Base-by-base conservation (phyloP, 2,888 invertebrate genomes). In the Dryadula phaetusa region DNA sequence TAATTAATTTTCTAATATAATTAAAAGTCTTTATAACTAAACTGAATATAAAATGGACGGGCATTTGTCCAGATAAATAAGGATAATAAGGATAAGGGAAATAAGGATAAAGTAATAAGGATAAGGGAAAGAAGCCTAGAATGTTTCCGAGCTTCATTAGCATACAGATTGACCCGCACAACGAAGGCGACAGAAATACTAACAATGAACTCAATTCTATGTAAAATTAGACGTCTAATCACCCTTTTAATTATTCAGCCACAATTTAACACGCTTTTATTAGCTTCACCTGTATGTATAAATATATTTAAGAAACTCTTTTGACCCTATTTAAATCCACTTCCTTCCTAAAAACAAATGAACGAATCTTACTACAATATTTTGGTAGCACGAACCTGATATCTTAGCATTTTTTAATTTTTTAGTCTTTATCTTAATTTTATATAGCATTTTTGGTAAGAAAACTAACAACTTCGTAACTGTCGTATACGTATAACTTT, bases 141-240 rank as follows among this genome's bases (percentile, higher is more conserved):
- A 79, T 79, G 72, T 73, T 74, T 75, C 66, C 72, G 74, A 64
- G 72, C 73, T 79, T 80, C 83, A 89, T 90, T 90, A 84, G 80
- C 90, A 90, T 90, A 88, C 86, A 90, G 83, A 90, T 89, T 89
- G 87, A 84, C 82, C 76, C 78, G 77, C 77, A 75, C 75, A 75
- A 70, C 71, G 73, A 75, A 77, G 78, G 74, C 80, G 77, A 82
- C 80, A 76, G 79, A 80, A 81, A 81, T 78, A 75, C 76, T 81
- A 75, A 79, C 82, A 83, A 84, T 81, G 79, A 83, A 82, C 75
- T 77, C 75, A 77, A 82, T 82, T 78, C 76, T 74, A 74, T 76
- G 76, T 73, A 62, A 69, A 74, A 72, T 70, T 69, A 58, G 47
- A 56, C 49, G 18, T 20, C 46, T 70, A 64, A 64, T 62, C 32